phyloP scores from a whole-genome alignment of 1,140 invertebrate genomes.

The Drosophila lowei region DNA sequence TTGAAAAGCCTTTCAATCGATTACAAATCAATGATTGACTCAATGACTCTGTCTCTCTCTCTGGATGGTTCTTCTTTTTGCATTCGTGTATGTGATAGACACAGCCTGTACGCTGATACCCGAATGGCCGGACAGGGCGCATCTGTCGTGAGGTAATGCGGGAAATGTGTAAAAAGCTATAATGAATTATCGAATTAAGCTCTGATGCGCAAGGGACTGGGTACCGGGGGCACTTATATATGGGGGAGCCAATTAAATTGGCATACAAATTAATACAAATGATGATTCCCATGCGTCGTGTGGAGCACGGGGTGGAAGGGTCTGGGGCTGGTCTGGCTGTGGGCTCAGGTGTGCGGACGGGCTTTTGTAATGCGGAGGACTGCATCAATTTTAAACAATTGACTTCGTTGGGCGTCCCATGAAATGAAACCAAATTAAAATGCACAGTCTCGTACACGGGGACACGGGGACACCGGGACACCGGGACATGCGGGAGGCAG shows the following conservation, averaged over 20 bases:
- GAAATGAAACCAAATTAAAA: constrained; percentile 77
- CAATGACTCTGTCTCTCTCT: constrained; percentile 17
- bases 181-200: constrained; percentile 78
- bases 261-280: constrained; percentile 79
- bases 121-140: constrained; percentile 10
- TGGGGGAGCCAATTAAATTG: constrained; percentile 71
- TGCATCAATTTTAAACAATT: constrained; percentile 72
- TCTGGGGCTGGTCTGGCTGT: constrained; percentile 21
- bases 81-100: constrained; percentile 42
- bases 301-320: no score
- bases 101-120: constrained; percentile 1
- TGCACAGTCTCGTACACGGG: constrained; percentile 38
- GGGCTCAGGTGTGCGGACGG: constrained; percentile 51
- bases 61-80: constrained; percentile 8
- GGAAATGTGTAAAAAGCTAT: constrained; percentile 55
- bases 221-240: no score
- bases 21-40: constrained; percentile 29
- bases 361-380: constrained; percentile 8
- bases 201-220: constrained; percentile 28
- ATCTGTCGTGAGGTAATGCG: constrained; percentile 37
- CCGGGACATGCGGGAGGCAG: neutral
- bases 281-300: constrained; percentile 45
- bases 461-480: constrained; percentile 30
- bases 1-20: constrained; percentile 1
- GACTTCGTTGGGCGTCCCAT: constrained; percentile 46